Percentiles rank a stretch among this genome's conserved stretches.
These are phyloP conservation scores for Harpalus rufipes DNA, from an alignment of 2,888 invertebrate species.

Conservation along the genomic window DNA sequence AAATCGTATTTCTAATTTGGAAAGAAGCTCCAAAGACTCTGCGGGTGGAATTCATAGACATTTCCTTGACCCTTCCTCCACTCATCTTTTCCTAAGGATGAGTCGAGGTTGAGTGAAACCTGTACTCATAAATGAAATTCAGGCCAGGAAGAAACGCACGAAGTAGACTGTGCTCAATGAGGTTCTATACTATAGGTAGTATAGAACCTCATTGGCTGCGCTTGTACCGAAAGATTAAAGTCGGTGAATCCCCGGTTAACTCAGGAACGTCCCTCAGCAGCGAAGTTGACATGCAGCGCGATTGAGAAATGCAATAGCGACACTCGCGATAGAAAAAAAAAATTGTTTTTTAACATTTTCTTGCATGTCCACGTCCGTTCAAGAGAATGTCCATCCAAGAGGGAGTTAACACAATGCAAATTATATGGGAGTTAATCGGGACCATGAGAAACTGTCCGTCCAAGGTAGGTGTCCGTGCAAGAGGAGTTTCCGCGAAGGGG, in stretches of 20 bases:
- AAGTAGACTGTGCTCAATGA: too few species aligned
- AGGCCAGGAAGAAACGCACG: background rate
- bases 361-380: slow-evolving; percentile 58
- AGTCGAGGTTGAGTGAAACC: too few species aligned
- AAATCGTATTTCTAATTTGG: too few species aligned
- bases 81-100: too few species aligned
- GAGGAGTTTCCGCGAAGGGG: slow-evolving; percentile 54
- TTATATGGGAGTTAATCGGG: slow-evolving; percentile 41
- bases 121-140: too few species aligned
- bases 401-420: slow-evolving; percentile 57
- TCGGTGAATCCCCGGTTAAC: slow-evolving; percentile 51
- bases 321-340: slow-evolving; percentile 25
- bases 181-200: too few species aligned
- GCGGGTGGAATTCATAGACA: too few species aligned
- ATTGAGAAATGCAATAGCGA: slow-evolving; percentile 49
- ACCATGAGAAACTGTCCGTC: slow-evolving; percentile 31
- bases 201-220: too few species aligned
- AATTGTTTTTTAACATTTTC: slow-evolving; percentile 11
- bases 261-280: slow-evolving; percentile 52
- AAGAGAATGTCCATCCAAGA: slow-evolving; percentile 59
- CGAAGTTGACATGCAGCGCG: slow-evolving; percentile 43
- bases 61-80: too few species aligned
- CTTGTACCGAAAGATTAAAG: slow-evolving; percentile 45
- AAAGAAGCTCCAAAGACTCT: too few species aligned
- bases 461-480: slow-evolving; percentile 13